phyloP scores from a whole-genome alignment of 2,888 invertebrate genomes.

The Eupsilia transversa region DNA sequence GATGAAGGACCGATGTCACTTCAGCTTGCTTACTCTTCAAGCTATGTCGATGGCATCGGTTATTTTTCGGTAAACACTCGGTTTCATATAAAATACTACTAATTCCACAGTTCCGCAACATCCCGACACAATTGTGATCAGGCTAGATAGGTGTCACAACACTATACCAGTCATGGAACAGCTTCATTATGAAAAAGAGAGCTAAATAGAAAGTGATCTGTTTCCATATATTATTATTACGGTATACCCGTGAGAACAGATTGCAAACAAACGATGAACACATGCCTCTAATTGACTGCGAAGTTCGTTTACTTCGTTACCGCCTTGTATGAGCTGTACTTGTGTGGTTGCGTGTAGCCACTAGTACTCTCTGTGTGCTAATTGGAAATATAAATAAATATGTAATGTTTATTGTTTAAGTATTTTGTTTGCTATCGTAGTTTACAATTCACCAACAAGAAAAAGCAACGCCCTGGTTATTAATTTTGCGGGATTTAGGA shows the following conservation, averaged over 20 bases:
- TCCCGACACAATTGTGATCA: not conserved
- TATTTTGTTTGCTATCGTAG: not conserved
- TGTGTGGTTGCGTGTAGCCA: slow-evolving; percentile 32
- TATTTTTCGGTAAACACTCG: too few species aligned
- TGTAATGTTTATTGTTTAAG: not conserved
- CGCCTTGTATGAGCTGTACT: slow-evolving; percentile 23
- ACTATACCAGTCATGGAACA: not conserved
- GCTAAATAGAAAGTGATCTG: slow-evolving; percentile 20
- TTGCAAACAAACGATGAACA: slow-evolving; percentile 73
- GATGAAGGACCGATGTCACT: too few species aligned
- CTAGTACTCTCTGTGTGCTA: slow-evolving; percentile 14
- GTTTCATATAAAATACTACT: not conserved
- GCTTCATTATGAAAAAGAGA: not conserved
- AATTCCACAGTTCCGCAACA: not conserved
- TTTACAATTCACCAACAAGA: not conserved
- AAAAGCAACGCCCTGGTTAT: not conserved
- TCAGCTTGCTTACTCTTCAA: too few species aligned
- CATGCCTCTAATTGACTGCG: slow-evolving; percentile 78
- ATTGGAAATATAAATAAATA: slow-evolving; percentile 24
- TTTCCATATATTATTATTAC: slow-evolving; percentile 22
- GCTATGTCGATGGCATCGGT: too few species aligned
- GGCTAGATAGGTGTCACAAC: not conserved
- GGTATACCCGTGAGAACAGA: slow-evolving; percentile 73
- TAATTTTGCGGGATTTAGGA: not conserved
- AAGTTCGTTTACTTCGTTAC: slow-evolving; percentile 71